These are phyloP conservation scores for Pollenia amentaria DNA, from an alignment of 2,888 invertebrate genomes.

Conservation along the genomic window DNA sequence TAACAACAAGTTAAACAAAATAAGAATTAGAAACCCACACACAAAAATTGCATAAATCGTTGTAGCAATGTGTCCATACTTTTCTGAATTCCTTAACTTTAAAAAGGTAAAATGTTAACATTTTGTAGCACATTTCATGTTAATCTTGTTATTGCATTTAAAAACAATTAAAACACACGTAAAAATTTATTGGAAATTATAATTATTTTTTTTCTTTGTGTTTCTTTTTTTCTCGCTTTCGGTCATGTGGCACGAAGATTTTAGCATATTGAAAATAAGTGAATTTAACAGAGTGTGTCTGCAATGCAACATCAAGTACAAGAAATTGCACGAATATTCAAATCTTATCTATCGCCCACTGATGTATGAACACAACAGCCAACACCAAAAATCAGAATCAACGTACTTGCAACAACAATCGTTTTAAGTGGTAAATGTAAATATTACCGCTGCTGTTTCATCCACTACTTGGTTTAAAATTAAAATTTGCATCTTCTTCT, in stretches of 20 bases:
- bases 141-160: constrained; percentile 69
- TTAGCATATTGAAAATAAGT: constrained; percentile 49
- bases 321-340: constrained; percentile 59
- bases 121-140: constrained; percentile 55
- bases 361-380: constrained; percentile 71
- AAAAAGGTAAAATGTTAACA: not conserved
- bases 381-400: constrained; percentile 47
- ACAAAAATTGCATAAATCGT: constrained; percentile 38
- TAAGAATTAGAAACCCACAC: constrained; percentile 48
- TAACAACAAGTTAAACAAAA: not conserved
- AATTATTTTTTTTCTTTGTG: not conserved
- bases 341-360: constrained; percentile 74
- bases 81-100: constrained; percentile 4
- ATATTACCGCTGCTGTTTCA: constrained; percentile 33
- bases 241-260: constrained; percentile 54
- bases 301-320: constrained; percentile 41
- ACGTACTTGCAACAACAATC: constrained; percentile 12
- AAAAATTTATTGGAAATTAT: constrained; percentile 68
- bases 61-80: constrained; percentile 7
- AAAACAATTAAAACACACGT: constrained; percentile 72
- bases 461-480: constrained; percentile 18
- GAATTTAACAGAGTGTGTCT: constrained; percentile 19
- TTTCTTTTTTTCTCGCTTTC: not conserved
- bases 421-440: constrained; percentile 51
- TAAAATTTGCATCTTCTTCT: constrained; percentile 44